Percentiles rank a stretch among this genome's conserved stretches.
These are phyloP conservation scores for Drosophila burlai DNA, from an alignment of 1,140 invertebrate genomes.

Conservation along the genomic window DNA sequence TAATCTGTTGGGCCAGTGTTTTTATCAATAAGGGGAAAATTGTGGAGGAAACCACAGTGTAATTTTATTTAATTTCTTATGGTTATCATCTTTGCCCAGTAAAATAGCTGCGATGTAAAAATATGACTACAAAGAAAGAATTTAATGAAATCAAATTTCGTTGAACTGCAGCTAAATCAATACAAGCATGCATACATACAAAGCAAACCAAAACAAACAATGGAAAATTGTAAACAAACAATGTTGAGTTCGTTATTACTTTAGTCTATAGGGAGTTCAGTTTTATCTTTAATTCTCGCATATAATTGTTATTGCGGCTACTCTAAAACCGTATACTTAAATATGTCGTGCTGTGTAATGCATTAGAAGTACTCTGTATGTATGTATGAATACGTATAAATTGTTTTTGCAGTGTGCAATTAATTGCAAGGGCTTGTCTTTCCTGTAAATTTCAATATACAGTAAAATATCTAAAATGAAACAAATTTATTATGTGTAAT, in stretches of 20 bases:
- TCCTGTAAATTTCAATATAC: not conserved
- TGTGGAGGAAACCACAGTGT: not conserved
- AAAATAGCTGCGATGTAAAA: not conserved
- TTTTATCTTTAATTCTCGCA: not conserved
- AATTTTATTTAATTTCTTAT: not conserved
- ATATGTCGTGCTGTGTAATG: not conserved
- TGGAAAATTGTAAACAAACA: conserved; percentile 5
- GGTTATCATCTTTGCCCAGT: not conserved
- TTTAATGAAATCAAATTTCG: not conserved
- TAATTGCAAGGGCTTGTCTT: not conserved
- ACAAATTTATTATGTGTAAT: not conserved
- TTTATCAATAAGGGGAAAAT: conserved; percentile 25
- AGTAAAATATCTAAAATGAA: not conserved
- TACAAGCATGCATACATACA: not conserved
- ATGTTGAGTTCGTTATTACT: not conserved
- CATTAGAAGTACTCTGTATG: not conserved
- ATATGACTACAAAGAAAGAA: not conserved
- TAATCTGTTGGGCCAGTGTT: conserved; percentile 26
- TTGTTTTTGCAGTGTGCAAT: not conserved
- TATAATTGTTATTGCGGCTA: not conserved
- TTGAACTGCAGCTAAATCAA: not conserved
- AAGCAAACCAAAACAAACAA: conserved; percentile 14
- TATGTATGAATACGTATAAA: not conserved
- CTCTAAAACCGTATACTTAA: not conserved
- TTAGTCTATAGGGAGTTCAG: too few relatives aligned